Base-by-base conservation (phyloP, 1,140 invertebrate species). In the Dinoponera quadriceps region DNA sequence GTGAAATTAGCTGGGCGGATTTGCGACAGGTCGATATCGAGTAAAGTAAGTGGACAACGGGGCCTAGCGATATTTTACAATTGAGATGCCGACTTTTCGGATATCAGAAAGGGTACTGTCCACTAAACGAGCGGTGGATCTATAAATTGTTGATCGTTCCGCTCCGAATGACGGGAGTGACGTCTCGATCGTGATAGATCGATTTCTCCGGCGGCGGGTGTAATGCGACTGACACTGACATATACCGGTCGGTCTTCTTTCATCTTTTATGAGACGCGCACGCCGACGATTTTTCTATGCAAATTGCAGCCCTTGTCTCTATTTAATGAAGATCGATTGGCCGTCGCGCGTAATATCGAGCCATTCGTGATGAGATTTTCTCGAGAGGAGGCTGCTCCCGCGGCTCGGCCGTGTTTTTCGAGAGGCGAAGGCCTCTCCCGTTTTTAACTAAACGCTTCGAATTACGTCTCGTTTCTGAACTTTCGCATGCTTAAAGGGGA, bases 311-410 rank as follows among this genome's bases (percentile, higher is more conserved):
- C 33, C 16, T 33, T 73, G 14, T 72, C 44, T 83, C 73, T 60
- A 83, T 65, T 77, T 85, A 85, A 86, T 55, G 77, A 85, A 72
- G 63, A 85, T 86, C 78, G 85, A 85, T 85, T 20, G 77, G 55
- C 63, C 13, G 54, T 51, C 57, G 25, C 16, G 16, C 20, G 54
- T 72, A 62, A 63, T 69, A 73, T 81, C 44, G 18, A 51, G 3
- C 48, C 57, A 29, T 68, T 29, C 51, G 59, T 33, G 60, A 51
- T 7, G n/a, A 44, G 25, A 7, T 16, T 82, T 73, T 2, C 55
- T 65, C 59, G 60, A 77, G 60, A 77, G 60, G 73, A 77, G 62
- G 73, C 59, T 77, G 73, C 14, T 54, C 44, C 59, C n/a, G 14
- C 60, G 38, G 38, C 20, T 2, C 33, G 25, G 51, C 63, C 59